A percentile compares a stretch with the other conserved stretches of the same genome.
Evolutionary conservation across 2,113 vertebrate genomes (phyloP).

Genomic region (Entelurus aequoreus): DNA sequence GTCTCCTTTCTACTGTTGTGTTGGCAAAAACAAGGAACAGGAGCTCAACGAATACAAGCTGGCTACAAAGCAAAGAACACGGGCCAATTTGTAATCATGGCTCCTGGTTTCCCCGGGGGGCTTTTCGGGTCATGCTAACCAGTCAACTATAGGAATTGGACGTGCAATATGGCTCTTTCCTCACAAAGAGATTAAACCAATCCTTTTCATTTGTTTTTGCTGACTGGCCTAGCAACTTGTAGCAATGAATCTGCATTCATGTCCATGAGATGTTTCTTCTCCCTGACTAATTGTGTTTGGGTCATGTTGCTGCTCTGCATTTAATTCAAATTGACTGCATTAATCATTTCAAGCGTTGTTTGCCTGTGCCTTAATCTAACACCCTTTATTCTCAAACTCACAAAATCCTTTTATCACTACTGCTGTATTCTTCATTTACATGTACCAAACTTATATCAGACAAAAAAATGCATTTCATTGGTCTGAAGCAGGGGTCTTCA

Average conservation of each 20-base stretch:
- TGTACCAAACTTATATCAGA: slow-evolving; percentile 10
- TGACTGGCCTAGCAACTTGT: slow-evolving; percentile 34
- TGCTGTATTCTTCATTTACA: slow-evolving; percentile 23
- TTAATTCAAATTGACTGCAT: slow-evolving; percentile 67
- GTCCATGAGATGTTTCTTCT: slow-evolving; percentile 66
- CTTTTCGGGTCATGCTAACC: slow-evolving; percentile 18
- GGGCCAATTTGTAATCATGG: slow-evolving; percentile 21
- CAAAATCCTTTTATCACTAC: slow-evolving; percentile 14
- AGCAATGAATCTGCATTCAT: slow-evolving; percentile 48
- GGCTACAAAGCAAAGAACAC: slow-evolving; percentile 22
- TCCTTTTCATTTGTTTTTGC: slow-evolving; percentile 32
- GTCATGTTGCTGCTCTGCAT: slow-evolving; percentile 70
- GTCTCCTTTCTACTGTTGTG: slow-evolving; percentile 40
- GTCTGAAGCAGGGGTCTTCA: no score
- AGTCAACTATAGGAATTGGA: slow-evolving; percentile 1
- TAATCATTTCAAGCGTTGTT: slow-evolving; percentile 70
- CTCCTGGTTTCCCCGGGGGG: slow-evolving; percentile 17
- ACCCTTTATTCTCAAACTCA: slow-evolving; percentile 14
- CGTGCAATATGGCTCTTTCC: slow-evolving; percentile 1
- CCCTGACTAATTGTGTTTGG: slow-evolving; percentile 72
- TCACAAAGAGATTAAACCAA: background rate
- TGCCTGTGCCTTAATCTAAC: slow-evolving; percentile 60
- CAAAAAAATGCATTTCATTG: background rate
- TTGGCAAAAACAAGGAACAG: slow-evolving; percentile 42
- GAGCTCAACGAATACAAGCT: slow-evolving; percentile 42